Evolutionary conservation across 2,113 vertebrate species (phyloP).

Genomic region (Recurvirostra avosetta): DNA sequence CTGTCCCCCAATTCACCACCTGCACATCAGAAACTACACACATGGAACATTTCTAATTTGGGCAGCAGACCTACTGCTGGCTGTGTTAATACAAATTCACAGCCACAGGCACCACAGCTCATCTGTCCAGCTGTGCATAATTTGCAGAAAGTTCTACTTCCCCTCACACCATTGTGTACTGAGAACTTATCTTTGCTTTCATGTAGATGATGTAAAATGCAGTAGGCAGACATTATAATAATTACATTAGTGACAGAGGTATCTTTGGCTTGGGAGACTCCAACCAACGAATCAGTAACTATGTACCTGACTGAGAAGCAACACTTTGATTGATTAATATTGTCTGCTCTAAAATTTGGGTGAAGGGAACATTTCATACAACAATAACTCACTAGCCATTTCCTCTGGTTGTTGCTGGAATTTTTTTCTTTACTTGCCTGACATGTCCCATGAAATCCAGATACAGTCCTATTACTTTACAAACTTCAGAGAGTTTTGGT

Average conservation of each 20-base stretch:
- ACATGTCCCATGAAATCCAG: background rate
- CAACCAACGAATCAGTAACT: background rate
- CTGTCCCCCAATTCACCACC: background rate
- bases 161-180: background rate
- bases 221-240: background rate
- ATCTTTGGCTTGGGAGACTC: background rate
- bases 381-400: background rate
- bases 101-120: background rate
- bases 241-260: background rate
- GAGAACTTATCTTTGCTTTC: conserved; percentile 19
- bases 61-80: conserved; percentile 30
- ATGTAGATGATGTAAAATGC: background rate
- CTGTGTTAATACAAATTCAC: conserved; percentile 54
- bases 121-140: conserved; percentile 53
- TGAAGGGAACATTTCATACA: background rate
- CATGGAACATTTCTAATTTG: background rate
- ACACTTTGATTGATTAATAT: background rate
- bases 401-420: background rate
- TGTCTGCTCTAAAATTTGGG: background rate
- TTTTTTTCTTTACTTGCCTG: background rate
- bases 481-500: background rate
- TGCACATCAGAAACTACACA: background rate
- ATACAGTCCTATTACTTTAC: background rate
- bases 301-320: background rate
- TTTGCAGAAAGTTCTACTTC: conserved; percentile 42